Evolutionary conservation across 2,113 vertebrate genomes (phyloP), one percentile per base, ranked within the genome.

Genomic region (Neolamprologus tretocephalus): DNA sequence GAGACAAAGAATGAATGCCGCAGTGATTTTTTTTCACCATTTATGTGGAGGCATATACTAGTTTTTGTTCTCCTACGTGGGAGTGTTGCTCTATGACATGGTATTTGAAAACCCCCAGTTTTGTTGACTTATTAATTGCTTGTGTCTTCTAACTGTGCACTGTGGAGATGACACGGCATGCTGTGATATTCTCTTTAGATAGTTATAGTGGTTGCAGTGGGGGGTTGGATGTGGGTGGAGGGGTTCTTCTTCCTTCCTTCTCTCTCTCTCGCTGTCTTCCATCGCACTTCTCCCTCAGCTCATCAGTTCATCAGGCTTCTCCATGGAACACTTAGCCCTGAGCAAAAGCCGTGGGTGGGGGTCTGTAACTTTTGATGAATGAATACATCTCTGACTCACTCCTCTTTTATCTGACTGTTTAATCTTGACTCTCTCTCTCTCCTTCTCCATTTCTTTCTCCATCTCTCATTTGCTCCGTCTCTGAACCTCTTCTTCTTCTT

Each of bases 341-440:
- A 95, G 95, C 95, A 96, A 92, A 96, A 95, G 94, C 96, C 85
- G 92, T 95, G 95, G 95, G 96, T 96, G 92, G 94, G 92, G 92
- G 94, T 96, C 94, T 95, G 93, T 93, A 96, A 97, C 96, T 96
- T 96, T 96, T 96, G 96, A 96, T 96, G 95, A 96, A 96, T 95
- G 95, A 95, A 96, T 95, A 95, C 91, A 94, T 96, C 93, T 95
- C 94, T 94, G 96, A 92, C 91, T 95, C 90, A 91, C 90, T 94
- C 89, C 86, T 92, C 92, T 96, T 95, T 96, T 93, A 96, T 96
- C 95, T 95, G 89, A 90, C 92, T 95, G 87, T 95, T 95, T 95
- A 93, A 95, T 96, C 93, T 95, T 88, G 86, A 93, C 88, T 91
- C 75, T 89, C 81, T 93, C 63, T 55, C 83, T 81, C 79, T 92